These are phyloP conservation scores for Aegithalos caudatus DNA, from an alignment of 2,113 vertebrate species.

Conservation along the genomic window DNA sequence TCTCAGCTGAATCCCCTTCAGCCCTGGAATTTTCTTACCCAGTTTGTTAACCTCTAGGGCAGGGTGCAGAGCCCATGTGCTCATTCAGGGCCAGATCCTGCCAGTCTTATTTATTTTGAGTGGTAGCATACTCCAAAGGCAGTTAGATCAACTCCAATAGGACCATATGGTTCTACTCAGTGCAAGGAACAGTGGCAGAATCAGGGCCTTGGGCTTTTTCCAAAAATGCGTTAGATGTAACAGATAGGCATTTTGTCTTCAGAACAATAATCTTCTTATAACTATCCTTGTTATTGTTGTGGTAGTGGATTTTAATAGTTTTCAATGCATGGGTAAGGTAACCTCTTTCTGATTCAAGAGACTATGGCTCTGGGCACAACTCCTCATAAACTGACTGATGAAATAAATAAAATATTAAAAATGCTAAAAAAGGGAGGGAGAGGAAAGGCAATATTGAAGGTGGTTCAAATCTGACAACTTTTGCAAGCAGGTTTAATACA, in stretches of 20 bases:
- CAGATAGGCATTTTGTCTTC: constrained; percentile 38
- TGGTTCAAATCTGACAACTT: neutral
- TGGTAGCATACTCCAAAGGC: constrained; percentile 43
- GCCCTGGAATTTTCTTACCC: constrained; percentile 45
- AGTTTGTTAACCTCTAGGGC: constrained; percentile 56
- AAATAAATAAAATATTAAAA: neutral
- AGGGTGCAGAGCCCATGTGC: constrained; percentile 49
- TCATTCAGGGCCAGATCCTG: constrained; percentile 56
- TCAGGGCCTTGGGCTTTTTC: constrained; percentile 50
- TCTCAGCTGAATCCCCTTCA: constrained; percentile 36
- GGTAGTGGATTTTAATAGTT: constrained; percentile 5
- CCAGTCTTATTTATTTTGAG: constrained; percentile 61
- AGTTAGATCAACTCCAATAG: constrained; percentile 38
- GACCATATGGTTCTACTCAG: constrained; percentile 59
- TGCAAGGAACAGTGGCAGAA: constrained; percentile 11
- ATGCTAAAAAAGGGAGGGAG: neutral
- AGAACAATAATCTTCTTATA: constrained; percentile 47
- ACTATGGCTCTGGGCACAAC: neutral
- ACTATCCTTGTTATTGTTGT: neutral
- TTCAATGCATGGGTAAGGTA: neutral
- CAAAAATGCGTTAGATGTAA: constrained; percentile 29
- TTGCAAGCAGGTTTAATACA: neutral
- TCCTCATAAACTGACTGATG: neutral
- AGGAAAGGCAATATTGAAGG: neutral
- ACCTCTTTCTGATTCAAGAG: neutral